phyloP scores from a whole-genome alignment of 2,113 vertebrate species.

The Sander vitreus region DNA sequence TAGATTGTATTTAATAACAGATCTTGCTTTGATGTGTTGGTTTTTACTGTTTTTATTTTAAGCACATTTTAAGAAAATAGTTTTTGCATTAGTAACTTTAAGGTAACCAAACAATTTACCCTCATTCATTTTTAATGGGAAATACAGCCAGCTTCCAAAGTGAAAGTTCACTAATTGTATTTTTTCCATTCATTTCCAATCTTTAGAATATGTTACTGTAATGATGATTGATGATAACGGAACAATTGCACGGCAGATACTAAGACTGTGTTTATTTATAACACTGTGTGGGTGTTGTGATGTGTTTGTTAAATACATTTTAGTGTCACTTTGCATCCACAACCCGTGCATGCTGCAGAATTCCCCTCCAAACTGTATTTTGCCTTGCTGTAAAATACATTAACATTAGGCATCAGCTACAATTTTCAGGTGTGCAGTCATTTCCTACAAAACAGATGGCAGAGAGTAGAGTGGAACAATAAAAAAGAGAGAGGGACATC shows the following conservation, averaged over 20 bases:
- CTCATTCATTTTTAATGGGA: not conserved
- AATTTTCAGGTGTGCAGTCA: conserved; percentile 8
- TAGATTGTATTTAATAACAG: not conserved
- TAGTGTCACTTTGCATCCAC: not conserved
- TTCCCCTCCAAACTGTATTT: not conserved
- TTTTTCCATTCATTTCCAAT: not conserved
- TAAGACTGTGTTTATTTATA: too few species aligned
- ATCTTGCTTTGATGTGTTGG: not conserved
- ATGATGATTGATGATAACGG: not conserved
- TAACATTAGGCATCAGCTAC: not conserved
- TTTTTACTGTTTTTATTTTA: not conserved
- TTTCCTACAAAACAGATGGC: conserved; percentile 22
- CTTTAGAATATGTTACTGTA: not conserved
- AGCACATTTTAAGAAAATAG: too few species aligned
- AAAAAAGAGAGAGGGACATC: not conserved
- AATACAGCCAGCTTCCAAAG: not conserved
- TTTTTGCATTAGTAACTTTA: too few species aligned
- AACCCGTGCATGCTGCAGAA: not conserved
- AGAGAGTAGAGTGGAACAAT: not conserved
- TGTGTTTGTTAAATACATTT: too few species aligned
- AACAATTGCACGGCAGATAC: not conserved
- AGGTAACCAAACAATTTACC: too few species aligned
- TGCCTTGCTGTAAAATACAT: too few species aligned
- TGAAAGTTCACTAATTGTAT: not conserved
- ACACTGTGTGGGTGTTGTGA: too few species aligned